Base-by-base conservation (phyloP, 2,113 vertebrate species). In the Mugil cephalus region DNA sequence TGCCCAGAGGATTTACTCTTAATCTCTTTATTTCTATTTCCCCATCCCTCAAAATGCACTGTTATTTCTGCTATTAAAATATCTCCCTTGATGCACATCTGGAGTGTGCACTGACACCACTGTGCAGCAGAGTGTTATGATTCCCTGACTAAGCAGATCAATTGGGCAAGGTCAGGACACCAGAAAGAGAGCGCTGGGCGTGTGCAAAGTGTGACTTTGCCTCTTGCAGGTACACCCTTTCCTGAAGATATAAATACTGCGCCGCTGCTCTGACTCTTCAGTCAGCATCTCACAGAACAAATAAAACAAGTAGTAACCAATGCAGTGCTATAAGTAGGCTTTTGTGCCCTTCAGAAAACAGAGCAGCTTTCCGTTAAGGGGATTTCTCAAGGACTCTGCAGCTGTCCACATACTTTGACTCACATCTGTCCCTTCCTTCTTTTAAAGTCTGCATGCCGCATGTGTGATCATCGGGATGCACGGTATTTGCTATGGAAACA, bases 91-190 rank as follows among this genome's bases (percentile, higher is more conserved):
- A 19, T 47, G 48, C 54, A 46, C 74, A 80, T 65, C 56, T 62
- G 64, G 53, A 56, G 46, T 69, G 30, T 64, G 56, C 35, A 9
- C 10, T 69, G 38, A 46, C 42, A 69, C 58, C 54, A 34, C 24
- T 4, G 47, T 35, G 68, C 51, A 74, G 60, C 24, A 40, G 60
- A 64, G 45, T 65, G 58, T 38, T 74, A 65, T 47, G 55, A 70
- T 48, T 69, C 46, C 77, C 79, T 78, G 83, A 87, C 83, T 77
- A 81, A 86, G 89, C 85, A 80, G 83, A 89, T 90, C 92, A 83
- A 82, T 91, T 70, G 62, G 24, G 15, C 90, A 88, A 87, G 87
- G 85, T 65, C 84, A 86, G 87, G 69, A 74, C 70, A 61, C 10
- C 8, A 24, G 52, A 62, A 69, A 59, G 46, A 60, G 55, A 84